Evolutionary conservation across 2,888 invertebrate genomes (phyloP), one percentile per base, ranked within the genome.

Genomic region (Suillia variegata): DNA sequence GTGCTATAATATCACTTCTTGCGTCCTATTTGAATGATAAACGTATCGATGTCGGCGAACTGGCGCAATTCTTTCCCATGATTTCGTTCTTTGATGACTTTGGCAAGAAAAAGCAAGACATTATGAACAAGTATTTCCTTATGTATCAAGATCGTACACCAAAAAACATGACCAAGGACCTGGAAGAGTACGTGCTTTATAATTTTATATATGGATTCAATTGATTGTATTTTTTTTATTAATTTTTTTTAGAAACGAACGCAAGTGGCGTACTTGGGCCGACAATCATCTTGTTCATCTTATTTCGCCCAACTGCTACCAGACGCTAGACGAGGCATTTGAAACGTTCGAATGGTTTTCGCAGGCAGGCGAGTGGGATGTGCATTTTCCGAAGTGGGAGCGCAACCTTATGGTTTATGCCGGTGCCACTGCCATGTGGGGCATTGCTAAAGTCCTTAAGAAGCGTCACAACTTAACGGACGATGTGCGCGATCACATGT

Each of bases 321-420:
- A 97, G 59, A 93, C 93, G 0, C 82, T 87, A 0, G 82, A 84
- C 0, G 98, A 99, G 83, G 88, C 98, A 0, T 80, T 95, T 20
- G 90, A 95, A 78, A 93, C 98, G 0, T 98, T 99, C 81, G 87
- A 89, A 67, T 96, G 96, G 92, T 98, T 98, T 82, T 93, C 96
- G 3, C 85, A 92, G 69, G 92, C 90, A 10, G 98, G 98, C 0
- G 90, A 93, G 62, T 99, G 98, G 98, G 88, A 92, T 58, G 86
- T 91, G 58, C 87, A 92, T 69, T 98, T 98, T 79, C 90, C 94
- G 0, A 76, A 85, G 0, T 93, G 93, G 91, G 96, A 98, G 80
- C 87, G 93, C 64, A 83, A 86, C 50, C 79, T 96, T 33, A 94
- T 98, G 83, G 90, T 98, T 1, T 95, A 98, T 77, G 88, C 93